Evolutionary conservation across 2,113 vertebrate genomes (phyloP), one percentile per base, ranked within the genome.

Genomic region (Perccottus glenii): DNA sequence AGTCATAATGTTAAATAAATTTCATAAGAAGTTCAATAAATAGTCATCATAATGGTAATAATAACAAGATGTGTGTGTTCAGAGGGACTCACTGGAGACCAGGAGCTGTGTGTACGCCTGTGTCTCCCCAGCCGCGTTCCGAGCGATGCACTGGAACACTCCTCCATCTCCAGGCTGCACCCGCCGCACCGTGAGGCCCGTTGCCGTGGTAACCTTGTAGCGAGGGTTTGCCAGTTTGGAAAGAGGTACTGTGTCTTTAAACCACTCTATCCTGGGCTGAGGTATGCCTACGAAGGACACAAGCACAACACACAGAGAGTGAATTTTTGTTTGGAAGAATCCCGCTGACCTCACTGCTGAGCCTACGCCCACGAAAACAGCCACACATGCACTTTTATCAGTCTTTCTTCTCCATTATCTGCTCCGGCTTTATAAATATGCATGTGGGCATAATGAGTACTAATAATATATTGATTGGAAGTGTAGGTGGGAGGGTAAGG

Each of bases 131-230:
- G 93, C 96, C 1, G 82, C 85, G 11, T 93, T 99, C 50, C 90
- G 93, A 33, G 95, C 96, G 2, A 99, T 93, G 70, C 97, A 99
- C 89, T 99, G 96, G 88, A 96, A 98, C 84, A 97, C 94, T 32
- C 97, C 97, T 0, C 94, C 93, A 0, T 99, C 97, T n/a, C 91
- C 92, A 0, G 94, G 94, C 46, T 85, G 91, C 58, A 95, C 90
- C 45, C 87, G 75, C 7, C 91, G 93, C 65, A 99, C 92, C 11
- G 90, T 94, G 78, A 99, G 89, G 40, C 90, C 93, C 0, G 92
- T 85, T 0, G 92, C 93, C 3, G 91, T 33, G 2, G 91, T 91
- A 8, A 94, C 88, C 77, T 91, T 94, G 87, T 98, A 99, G n/a
- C 96, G 93, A 0, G 94, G 90, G 63, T 96, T 95, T 69, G 89